Evolutionary conservation across 2,888 invertebrate genomes (phyloP).

Genomic region (Metallyticus violacea): DNA sequence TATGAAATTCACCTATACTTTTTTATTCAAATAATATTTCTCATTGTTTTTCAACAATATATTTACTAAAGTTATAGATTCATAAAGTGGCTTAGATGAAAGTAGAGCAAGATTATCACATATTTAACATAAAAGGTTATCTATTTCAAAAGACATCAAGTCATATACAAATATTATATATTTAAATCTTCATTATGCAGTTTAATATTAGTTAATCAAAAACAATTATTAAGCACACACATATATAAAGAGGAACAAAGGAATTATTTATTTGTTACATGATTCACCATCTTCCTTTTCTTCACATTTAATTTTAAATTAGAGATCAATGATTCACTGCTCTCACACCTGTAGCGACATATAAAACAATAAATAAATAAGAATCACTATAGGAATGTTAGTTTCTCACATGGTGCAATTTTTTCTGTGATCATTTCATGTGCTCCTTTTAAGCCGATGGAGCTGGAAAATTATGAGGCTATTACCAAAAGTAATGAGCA

Average conservation of each 20-base stretch:
- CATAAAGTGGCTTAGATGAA: no score
- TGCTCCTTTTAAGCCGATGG: no score
- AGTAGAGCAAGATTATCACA: no score
- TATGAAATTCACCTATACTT: no score
- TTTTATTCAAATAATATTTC: no score
- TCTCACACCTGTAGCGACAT: background rate
- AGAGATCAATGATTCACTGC: background rate
- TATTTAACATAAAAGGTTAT: no score
- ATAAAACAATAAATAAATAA: background rate
- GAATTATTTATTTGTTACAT: background rate
- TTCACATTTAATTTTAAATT: background rate
- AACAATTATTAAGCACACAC: background rate
- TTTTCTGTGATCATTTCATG: no score
- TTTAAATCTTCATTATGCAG: background rate
- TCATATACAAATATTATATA: background rate
- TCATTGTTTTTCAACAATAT: no score
- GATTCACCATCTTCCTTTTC: background rate
- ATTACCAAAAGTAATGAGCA: no score
- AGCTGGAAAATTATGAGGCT: no score
- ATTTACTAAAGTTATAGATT: no score
- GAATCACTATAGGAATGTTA: background rate
- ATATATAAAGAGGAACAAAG: background rate
- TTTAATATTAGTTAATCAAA: background rate
- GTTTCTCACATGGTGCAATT: background rate
- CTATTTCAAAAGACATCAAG: no score